Percentiles rank a stretch among this genome's conserved stretches.
Conservation (phyloP, 64 coral and sea anemone genomes). For the Porites australiensis region DNA sequence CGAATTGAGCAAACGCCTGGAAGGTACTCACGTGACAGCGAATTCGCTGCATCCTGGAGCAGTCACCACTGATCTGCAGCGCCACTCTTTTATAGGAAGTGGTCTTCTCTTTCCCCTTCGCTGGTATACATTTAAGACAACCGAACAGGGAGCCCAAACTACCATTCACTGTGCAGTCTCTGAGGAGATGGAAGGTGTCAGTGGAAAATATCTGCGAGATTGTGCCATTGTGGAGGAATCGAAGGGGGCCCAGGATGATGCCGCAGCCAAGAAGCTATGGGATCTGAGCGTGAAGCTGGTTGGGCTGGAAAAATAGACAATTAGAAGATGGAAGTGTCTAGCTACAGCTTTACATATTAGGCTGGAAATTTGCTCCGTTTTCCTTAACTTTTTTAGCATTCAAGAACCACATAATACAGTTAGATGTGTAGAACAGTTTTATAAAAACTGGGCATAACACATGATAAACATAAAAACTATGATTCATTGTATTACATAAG, state of each 20-base stretch:
- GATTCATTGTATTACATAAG: no score
- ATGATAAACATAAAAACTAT: no score
- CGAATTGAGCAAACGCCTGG: conserved; percentile 27
- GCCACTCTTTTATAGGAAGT: not conserved
- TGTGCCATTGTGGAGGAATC: conserved; percentile 53
- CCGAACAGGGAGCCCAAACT: conserved; percentile 83
- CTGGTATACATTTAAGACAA: conserved; percentile 8
- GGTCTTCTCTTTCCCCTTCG: not conserved
- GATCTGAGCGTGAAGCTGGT: conserved; percentile 78
- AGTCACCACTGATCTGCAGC: conserved; percentile 38
- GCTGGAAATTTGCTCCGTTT: no score
- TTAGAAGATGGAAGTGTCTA: no score
- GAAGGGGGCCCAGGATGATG: conserved; percentile 69
- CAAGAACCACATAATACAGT: no score
- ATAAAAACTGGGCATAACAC: no score
- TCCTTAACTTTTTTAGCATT: no score
- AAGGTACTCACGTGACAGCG: conserved; percentile 47
- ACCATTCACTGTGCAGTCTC: conserved; percentile 86
- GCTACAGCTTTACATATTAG: no score
- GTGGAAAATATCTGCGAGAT: conserved; percentile 83
- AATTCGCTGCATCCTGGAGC: conserved; percentile 66
- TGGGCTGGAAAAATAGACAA: conserved; percentile 41
- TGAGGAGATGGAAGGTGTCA: conserved; percentile 72
- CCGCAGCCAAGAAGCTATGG: conserved; percentile 80
- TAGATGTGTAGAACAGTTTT: no score